These are phyloP conservation scores for Patiria pectinifera DNA, from an alignment of 53 echinoderm and acorn worm species.

Conservation along the genomic window DNA sequence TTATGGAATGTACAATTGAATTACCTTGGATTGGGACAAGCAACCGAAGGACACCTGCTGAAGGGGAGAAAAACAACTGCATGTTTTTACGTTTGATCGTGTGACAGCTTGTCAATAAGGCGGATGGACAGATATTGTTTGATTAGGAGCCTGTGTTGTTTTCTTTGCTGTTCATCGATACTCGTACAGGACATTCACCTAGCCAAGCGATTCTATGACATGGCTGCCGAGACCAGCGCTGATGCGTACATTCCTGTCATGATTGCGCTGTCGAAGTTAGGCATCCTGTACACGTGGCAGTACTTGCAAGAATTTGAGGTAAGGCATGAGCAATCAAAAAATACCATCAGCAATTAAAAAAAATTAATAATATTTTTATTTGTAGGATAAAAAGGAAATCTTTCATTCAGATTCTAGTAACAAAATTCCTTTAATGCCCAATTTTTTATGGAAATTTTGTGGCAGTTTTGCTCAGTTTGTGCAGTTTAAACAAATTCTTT, in stretches of 20 bases:
- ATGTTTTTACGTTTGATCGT: too few relatives aligned
- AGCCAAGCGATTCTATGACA: conserved; percentile 96
- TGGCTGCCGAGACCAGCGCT: conserved; percentile 94
- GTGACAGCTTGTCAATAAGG: too few relatives aligned
- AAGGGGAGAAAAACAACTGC: neutral
- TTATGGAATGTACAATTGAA: neutral
- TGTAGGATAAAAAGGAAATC: too few relatives aligned
- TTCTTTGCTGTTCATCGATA: neutral
- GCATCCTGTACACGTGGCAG: conserved; percentile 76
- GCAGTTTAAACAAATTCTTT: too few relatives aligned
- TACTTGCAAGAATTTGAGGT: conserved; percentile 83
- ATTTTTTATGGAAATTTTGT: too few relatives aligned
- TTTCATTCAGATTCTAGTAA: too few relatives aligned
- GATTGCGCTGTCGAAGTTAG: conserved; percentile 87
- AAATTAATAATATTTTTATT: too few relatives aligned
- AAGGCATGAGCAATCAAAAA: conserved; percentile 12
- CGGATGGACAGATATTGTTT: neutral
- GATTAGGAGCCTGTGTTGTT: neutral
- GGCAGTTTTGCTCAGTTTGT: too few relatives aligned
- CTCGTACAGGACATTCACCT: conserved; percentile 86
- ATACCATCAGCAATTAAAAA: neutral
- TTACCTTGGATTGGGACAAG: too few relatives aligned
- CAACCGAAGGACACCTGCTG: neutral
- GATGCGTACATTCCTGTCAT: conserved; percentile 96
- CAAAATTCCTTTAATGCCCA: too few relatives aligned